Evolutionary conservation across 2,797 vertebrate species (phyloP), one percentile per base, ranked within the genome.

Genomic region (Garrulus glandarius): DNA sequence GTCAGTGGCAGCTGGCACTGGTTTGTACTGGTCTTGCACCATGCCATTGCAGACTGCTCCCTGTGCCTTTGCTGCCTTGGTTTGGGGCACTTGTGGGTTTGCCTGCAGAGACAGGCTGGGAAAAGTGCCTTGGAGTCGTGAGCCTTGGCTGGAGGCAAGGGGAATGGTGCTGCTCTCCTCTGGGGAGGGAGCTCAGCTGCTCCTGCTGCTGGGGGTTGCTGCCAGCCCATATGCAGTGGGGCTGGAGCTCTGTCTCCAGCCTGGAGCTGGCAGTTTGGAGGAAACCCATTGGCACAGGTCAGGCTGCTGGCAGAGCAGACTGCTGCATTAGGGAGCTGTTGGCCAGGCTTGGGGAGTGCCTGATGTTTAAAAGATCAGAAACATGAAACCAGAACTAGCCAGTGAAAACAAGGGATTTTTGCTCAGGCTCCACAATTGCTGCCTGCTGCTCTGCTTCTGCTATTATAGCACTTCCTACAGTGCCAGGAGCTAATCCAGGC

Each of bases 311-410:
- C 95, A 96, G 84, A 84, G 78, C 6, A 5, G 57, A 84, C 63
- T 2, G 56, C 93, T 91, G 92, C 1, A 1, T 69, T 84, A 56
- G 84, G 84, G 89, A 96, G 92, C 95, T 90, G 47, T 55, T 95
- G 95, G 91, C 95, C 20, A 4, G 76, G 93, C 87, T 68, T 2
- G 3, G 79, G 85, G 57, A 93, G 87, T 23, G 91, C 91, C 96
- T 97, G 95, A 91, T 96, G 94, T 94, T 97, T 96, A 93, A 97
- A 95, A 96, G 95, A 96, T 96, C 96, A 96, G 96, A 96, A 97
- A 96, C 94, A 93, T 86, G 96, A 97, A 96, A 97, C 96, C 95
- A 97, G 96, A 97, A 94, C 95, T 95, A 93, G 95, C 95, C 95
- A 96, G 96, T 90, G 95, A 97, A 97, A 97, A 96, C 95, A 95